Percentiles rank a stretch among this genome's conserved stretches.
These are phyloP conservation scores for Lepisosteus oculatus DNA, from an alignment of 2,113 vertebrate genomes.

Conservation along the genomic window DNA sequence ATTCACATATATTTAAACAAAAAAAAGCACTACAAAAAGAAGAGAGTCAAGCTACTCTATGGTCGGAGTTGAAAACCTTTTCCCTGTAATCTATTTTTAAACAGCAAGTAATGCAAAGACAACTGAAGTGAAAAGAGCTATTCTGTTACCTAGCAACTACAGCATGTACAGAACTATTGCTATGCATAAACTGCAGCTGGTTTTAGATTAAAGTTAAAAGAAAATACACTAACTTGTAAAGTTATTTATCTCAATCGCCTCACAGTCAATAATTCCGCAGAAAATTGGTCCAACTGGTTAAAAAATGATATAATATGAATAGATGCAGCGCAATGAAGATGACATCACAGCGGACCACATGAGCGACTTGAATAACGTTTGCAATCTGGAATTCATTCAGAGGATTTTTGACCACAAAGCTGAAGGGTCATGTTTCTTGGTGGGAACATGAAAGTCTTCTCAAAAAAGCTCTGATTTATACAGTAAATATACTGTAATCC, in stretches of 20 bases:
- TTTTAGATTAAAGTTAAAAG: slow-evolving; percentile 32
- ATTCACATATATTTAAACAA: too few species aligned
- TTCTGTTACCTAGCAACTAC: slow-evolving; percentile 82
- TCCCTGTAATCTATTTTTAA: slow-evolving; percentile 16
- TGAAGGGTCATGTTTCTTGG: too few species aligned
- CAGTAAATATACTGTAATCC: too few species aligned
- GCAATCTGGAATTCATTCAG: too few species aligned
- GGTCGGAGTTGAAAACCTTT: neutral
- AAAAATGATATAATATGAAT: too few species aligned
- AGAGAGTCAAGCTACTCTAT: neutral
- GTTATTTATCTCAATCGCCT: neutral
- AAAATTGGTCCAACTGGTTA: too few species aligned
- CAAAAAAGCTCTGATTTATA: too few species aligned
- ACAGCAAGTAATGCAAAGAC: slow-evolving; percentile 17
- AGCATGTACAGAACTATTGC: slow-evolving; percentile 57
- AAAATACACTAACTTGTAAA: neutral
- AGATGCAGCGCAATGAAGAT: too few species aligned
- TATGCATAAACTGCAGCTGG: slow-evolving; percentile 24
- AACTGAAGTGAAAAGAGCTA: slow-evolving; percentile 41
- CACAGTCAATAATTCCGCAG: neutral
- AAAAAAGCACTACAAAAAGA: neutral
- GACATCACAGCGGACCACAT: too few species aligned
- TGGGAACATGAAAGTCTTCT: too few species aligned
- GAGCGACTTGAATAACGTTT: too few species aligned
- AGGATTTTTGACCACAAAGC: too few species aligned